Evolutionary conservation across 53 echinoderm and acorn worm genomes (phyloP), one percentile per base, ranked within the genome.

Genomic region (Hippasteria phrygiana): DNA sequence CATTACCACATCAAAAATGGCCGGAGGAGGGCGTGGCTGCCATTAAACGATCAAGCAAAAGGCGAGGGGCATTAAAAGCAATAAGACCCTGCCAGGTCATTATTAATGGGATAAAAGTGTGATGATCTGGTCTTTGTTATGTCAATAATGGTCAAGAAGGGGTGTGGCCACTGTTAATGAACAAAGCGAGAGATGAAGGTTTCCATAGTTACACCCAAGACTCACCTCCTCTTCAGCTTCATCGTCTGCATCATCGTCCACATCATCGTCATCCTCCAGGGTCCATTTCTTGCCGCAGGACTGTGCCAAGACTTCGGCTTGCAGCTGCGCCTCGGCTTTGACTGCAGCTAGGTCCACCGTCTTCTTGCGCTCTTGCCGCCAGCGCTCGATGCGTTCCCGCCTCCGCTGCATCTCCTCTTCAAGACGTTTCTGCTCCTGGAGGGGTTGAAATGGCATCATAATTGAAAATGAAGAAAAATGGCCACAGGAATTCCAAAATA

Each of bases 181-280:
- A n/a, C n/a, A n/a, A n/a, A n/a, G n/a, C n/a, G n/a, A n/a, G n/a
- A n/a, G n/a, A n/a, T n/a, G n/a, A n/a, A n/a, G n/a, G n/a, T n/a
- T 59, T 26, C 8, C 24, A 59, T 59, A 22, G 22, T 17, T 51
- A 14, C 43, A 73, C 27, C 70, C 83, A 50, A 72, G 53, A 28
- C 41, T 87, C 48, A 72, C 81, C 42, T 88, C 85, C 31, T 87
- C 62, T 55, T 94, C 75, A 14, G 76, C 87, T 42, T 75, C 89
- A 47, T 78, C 88, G 6, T 42, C 83, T 9, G 35, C 94, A 11
- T 94, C 96, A 56, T 94, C 94, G 62, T 96, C 96, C 2, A 74
- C 97, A 56, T 97, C 97, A 72, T 94, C 93, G 32, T 97, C 97
- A 91, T 97, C 97, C 62, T 97, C 97, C 18, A 97, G 78, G 62